Evolutionary conservation across 2,797 vertebrate genomes (phyloP).

Genomic region (Acrossocheilus fasciatus): DNA sequence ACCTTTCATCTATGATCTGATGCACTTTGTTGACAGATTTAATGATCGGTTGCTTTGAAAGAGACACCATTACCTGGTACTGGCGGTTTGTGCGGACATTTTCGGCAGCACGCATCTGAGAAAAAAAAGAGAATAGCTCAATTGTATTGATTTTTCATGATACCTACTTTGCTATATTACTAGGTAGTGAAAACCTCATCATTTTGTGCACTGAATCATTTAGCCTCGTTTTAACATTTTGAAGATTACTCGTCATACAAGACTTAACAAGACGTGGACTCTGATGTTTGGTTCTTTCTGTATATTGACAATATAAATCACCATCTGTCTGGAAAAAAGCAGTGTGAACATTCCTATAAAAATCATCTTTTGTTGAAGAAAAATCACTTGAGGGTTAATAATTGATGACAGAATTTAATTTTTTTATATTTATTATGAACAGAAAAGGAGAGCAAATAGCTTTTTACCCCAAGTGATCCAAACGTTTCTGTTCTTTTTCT

Average conservation of each 20-base stretch:
- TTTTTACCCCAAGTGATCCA: slow-evolving; percentile 90
- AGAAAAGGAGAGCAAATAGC: neutral
- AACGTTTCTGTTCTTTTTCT: slow-evolving; percentile 87
- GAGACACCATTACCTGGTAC: slow-evolving; percentile 88
- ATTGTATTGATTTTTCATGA: slow-evolving; percentile 47
- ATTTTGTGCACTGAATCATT: neutral
- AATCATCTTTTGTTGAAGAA: neutral
- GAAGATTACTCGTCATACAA: neutral
- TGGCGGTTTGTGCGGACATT: slow-evolving; percentile 95
- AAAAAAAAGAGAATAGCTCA: slow-evolving; percentile 50
- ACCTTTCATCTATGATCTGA: slow-evolving; percentile 27
- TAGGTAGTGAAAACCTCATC: slow-evolving; percentile 18
- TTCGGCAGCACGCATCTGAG: slow-evolving; percentile 93
- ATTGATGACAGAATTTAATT: neutral
- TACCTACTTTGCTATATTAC: slow-evolving; percentile 33
- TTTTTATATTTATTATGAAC: neutral
- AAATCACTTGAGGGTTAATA: neutral
- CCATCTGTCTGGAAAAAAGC: neutral
- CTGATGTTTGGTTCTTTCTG: neutral
- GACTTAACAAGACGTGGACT: neutral
- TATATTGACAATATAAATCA: neutral
- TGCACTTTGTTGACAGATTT: neutral
- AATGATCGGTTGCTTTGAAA: slow-evolving; percentile 47
- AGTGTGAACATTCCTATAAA: neutral
- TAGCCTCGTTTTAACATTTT: neutral